Evolutionary conservation across 2,797 vertebrate species (phyloP), one percentile per base, ranked within the genome.

Genomic region (Hirundo rustica): DNA sequence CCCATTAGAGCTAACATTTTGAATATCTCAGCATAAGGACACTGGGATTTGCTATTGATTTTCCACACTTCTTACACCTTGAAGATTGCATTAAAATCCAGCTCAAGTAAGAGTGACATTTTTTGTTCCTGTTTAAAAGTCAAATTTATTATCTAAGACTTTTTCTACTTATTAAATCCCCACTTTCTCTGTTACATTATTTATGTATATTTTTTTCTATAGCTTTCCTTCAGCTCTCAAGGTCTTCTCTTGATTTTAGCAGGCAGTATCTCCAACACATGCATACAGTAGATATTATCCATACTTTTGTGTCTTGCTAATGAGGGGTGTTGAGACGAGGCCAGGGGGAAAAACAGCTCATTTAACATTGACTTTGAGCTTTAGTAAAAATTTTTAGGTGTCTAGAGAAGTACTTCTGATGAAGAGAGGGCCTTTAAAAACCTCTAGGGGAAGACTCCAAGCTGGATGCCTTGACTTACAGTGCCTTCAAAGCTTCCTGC

Each of bases 11-110:
- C 92, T 97, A 98, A 96, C 95, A 97, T 97, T 98, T 97, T 97
- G 96, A 97, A 97, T 98, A 97, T 96, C 94, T 97, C 95, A 95
- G 93, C 92, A 97, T 93, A 96, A 98, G 94, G 93, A 97, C 89
- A 76, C 70, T 97, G 96, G 97, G 93, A 97, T 97, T 97, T 97
- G 85, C 94, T 97, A 97, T 96, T 98, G 97, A 97, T 98, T 98
- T 98, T 91, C 90, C 94, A 96, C 89, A 96, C 87, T 95, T 86
- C 94, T 94, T 97, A 97, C 40, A 96, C 95, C 92, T 97, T 97
- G 92, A 98, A 97, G 86, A 95, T 96, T 97, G 93, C 95, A 96
- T 97, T 97, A 97, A 97, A 97, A 97, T 97, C 89, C 94, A 96
- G 66, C 85, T 96, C 79, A 89, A 96, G 91, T 96, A 96, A 97